phyloP scores from a whole-genome alignment of 2,113 vertebrate species.

The Hipposideros armiger region DNA sequence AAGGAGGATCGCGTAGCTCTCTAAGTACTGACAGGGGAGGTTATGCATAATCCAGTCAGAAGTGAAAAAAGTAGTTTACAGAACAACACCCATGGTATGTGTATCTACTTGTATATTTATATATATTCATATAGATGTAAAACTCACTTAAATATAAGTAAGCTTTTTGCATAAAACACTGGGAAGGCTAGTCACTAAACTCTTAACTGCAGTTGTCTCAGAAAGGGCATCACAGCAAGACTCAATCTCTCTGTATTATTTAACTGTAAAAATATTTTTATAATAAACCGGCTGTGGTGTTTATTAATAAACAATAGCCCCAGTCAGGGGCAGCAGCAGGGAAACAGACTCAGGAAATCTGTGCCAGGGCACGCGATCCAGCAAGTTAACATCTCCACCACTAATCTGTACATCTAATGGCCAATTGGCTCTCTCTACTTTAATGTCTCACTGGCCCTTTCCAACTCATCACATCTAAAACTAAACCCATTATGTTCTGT shows the following conservation, averaged over 20 bases:
- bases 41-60: neutral
- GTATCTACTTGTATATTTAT: neutral
- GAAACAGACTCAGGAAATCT: neutral
- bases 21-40: neutral
- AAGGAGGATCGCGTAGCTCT: neutral
- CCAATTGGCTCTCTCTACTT: neutral
- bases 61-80: neutral
- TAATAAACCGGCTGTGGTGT: neutral
- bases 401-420: neutral
- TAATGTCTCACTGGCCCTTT: neutral
- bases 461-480: neutral
- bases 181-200: neutral
- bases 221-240: neutral
- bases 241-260: neutral
- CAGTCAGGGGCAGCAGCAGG: neutral
- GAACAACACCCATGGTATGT: neutral
- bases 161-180: neutral
- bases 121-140: neutral
- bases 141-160: neutral
- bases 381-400: neutral
- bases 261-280: neutral
- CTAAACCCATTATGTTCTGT: neutral
- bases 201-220: neutral
- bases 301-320: neutral
- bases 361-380: neutral